Base-by-base conservation (phyloP, 2,113 vertebrate genomes). In the Gallinago paraguaiae region DNA sequence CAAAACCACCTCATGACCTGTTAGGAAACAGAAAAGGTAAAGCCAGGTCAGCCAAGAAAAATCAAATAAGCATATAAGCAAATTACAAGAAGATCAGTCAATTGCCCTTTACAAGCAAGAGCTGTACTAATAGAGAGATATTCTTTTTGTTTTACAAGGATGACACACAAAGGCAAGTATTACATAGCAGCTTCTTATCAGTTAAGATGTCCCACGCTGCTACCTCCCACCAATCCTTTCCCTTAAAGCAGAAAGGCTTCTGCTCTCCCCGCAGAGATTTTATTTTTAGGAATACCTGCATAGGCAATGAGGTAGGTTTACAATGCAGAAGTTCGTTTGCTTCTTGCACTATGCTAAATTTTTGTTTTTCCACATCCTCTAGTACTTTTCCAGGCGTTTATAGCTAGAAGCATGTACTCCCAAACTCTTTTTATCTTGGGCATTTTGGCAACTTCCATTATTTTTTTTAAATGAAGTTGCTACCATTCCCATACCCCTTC, bases 1-100 rank as follows among this genome's bases (percentile, higher is more conserved):
- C 99, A 99, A 98, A 99, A 99, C 99, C 99, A 99, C 96, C 98
- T 98, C 99, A 99, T 99, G 90, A 99, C 99, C 99, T 99, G 94
- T 65, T n/a, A 92, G 54, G 61, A 56, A 95, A 59, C 31, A 93
- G 37, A 12, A 92, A 88, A 80, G 13, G 33, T 69, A 90, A 83
- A 77, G 48, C 35, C 28, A 89, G 27, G 37, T 96, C 81, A 95
- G 69, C 10, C 63, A 94, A 90, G n/a, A 39, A 94, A 37, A 37
- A 82, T 19, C 59, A 70, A 92, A n/a, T 50, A 88, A 82, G 27
- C 7, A 8, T 57, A 72, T 48, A 65, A 85, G 35, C 45, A 79
- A 68, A 46, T 27, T 79, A 46, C 46, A 86, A 64, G 61, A 69
- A 56, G 45, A 93, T 78, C 28, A 69, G 69, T 43, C 53, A 72